Evolutionary conservation across 2,888 invertebrate species (phyloP).

Genomic region (Brenthis ino): DNA sequence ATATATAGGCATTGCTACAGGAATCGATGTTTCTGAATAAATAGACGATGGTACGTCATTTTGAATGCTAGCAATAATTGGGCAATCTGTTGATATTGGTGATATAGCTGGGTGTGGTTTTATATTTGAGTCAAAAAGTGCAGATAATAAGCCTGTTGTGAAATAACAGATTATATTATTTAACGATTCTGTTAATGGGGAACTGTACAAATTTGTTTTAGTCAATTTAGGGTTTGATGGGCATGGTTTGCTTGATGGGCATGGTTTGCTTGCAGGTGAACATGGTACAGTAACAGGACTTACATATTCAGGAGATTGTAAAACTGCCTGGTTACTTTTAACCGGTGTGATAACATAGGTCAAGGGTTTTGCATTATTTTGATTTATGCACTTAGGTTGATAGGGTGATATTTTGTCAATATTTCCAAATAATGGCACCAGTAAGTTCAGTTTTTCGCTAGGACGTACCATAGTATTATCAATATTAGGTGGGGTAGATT

Average conservation of each 20-base stretch:
- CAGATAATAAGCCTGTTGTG: conserved; percentile 12
- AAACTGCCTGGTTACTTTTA: neutral
- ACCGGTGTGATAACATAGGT: neutral
- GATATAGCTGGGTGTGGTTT: neutral
- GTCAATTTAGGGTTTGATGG: neutral
- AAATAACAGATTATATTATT: conserved; percentile 21
- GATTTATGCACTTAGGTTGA: neutral
- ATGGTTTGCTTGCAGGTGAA: neutral
- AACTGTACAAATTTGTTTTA: neutral
- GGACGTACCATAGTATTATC: neutral
- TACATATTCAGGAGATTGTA: neutral
- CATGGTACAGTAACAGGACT: neutral
- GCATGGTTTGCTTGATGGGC: neutral
- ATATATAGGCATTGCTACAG: conserved; percentile 19
- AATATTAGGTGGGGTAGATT: neutral
- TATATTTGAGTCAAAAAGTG: conserved; percentile 1
- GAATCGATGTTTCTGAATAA: neutral
- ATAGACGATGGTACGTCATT: neutral
- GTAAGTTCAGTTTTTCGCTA: neutral
- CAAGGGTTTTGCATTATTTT: neutral
- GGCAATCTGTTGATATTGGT: neutral
- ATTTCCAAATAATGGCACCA: neutral
- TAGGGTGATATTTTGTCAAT: too few species aligned
- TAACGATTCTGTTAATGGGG: conserved; percentile 7
- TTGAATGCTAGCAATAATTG: neutral